Evolutionary conservation across 2,113 vertebrate genomes (phyloP).

Genomic region (Eublepharis macularius): DNA sequence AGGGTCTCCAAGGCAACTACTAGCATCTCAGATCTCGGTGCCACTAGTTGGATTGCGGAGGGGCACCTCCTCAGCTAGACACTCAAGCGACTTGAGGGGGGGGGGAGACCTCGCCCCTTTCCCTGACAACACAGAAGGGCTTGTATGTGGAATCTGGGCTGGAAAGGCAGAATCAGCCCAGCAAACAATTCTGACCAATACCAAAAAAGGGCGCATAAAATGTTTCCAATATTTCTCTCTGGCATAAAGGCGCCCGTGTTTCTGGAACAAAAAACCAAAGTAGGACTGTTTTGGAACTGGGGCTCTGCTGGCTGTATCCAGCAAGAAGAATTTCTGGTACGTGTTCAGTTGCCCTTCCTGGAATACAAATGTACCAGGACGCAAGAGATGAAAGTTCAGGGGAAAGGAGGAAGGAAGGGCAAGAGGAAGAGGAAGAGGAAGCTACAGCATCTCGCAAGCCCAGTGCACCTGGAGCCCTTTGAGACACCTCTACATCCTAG

Average conservation of each 20-base stretch:
- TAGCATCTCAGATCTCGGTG: neutral
- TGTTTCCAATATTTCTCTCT: neutral
- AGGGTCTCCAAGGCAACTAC: too few species aligned
- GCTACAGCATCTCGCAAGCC: accelerated
- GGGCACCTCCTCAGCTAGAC: neutral
- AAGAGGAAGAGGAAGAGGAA: neutral
- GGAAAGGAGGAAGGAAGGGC: neutral
- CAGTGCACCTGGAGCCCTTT: neutral
- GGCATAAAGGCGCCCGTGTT: neutral
- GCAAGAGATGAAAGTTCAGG: neutral
- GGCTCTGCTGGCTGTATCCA: neutral
- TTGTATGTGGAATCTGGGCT: neutral
- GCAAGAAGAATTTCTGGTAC: neutral
- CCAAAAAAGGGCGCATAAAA: too few species aligned
- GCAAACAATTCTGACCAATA: too few species aligned
- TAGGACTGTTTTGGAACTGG: too few species aligned
- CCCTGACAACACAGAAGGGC: neutral
- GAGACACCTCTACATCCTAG: slow-evolving; percentile 11
- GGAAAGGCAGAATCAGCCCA: neutral
- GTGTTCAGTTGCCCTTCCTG: neutral
- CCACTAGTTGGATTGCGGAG: neutral
- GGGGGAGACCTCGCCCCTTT: neutral
- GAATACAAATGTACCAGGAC: neutral
- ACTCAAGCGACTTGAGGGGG: neutral
- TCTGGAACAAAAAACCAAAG: neutral